These are phyloP conservation scores for Pyrrhia umbra DNA, from an alignment of 2,888 invertebrate species.

Conservation along the genomic window DNA sequence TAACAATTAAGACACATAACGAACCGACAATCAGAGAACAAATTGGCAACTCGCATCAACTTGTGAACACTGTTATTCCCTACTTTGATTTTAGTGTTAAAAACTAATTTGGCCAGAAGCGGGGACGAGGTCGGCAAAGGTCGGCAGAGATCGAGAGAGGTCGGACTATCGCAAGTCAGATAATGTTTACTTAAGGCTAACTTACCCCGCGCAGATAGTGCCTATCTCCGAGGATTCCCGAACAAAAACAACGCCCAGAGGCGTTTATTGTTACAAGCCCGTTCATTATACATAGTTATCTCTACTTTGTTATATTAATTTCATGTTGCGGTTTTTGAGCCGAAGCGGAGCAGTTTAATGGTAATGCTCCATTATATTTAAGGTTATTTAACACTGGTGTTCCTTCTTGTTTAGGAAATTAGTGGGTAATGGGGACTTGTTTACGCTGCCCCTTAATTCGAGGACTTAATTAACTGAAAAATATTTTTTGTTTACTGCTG, in stretches of 20 bases:
- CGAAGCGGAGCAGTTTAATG: constrained; percentile 67
- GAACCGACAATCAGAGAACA: constrained; percentile 42
- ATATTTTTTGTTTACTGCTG: constrained; percentile 43
- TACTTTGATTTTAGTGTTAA: constrained; percentile 73
- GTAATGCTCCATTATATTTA: constrained; percentile 64
- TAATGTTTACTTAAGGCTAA: constrained; percentile 76
- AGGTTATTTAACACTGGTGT: constrained; percentile 59
- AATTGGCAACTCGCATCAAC: constrained; percentile 61
- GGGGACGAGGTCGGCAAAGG: constrained; percentile 62
- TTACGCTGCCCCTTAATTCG: constrained; percentile 45
- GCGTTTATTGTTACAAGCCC: constrained; percentile 81
- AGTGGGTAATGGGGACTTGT: constrained; percentile 52
- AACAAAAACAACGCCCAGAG: constrained; percentile 81
- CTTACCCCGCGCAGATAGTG: constrained; percentile 66
- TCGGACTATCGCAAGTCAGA: constrained; percentile 69
- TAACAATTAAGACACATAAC: constrained; percentile 22
- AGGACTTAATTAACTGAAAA: constrained; percentile 40
- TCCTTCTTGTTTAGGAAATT: constrained; percentile 60
- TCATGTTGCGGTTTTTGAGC: constrained; percentile 73
- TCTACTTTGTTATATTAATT: constrained; percentile 75
- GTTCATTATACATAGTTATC: constrained; percentile 75
- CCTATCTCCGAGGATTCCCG: constrained; percentile 68
- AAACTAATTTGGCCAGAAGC: constrained; percentile 76
- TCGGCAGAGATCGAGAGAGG: constrained; percentile 43
- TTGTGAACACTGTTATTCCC: constrained; percentile 67